phyloP scores from a whole-genome alignment of 2,888 invertebrate species.

The Mylabris sibirica region DNA sequence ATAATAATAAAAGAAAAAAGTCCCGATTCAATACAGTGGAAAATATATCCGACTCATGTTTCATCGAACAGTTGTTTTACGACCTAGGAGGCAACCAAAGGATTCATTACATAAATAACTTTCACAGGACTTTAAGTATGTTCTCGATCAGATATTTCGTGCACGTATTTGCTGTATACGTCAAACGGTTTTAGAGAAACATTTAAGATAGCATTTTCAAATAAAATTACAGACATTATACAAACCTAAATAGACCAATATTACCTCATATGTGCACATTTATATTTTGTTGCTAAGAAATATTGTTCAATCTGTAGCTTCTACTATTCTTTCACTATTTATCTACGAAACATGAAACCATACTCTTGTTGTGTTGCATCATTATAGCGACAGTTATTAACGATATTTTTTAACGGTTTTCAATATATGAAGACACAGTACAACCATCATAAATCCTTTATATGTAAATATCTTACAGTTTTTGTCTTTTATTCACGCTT shows the following conservation, averaged over 20 bases:
- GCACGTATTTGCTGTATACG: conserved; percentile 33
- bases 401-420: conserved; percentile 39
- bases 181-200: conserved; percentile 48
- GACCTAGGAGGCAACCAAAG: conserved; percentile 41
- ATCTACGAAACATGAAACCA: conserved; percentile 39
- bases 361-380: conserved; percentile 35
- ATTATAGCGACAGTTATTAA: conserved; percentile 46
- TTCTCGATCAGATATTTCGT: conserved; percentile 13
- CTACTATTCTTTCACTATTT: conserved; percentile 4
- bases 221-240: conserved; percentile 32
- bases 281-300: conserved; percentile 30
- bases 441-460: conserved; percentile 33
- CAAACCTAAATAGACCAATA: background rate
- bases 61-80: conserved; percentile 42
- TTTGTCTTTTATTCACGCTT: conserved; percentile 16
- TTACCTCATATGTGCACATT: conserved; percentile 39
- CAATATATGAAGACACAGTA: conserved; percentile 26
- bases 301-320: conserved; percentile 11
- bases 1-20: conserved; percentile 31
- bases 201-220: conserved; percentile 29
- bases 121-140: conserved; percentile 31
- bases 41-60: conserved; percentile 41
- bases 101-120: conserved; percentile 49
- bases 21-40: conserved; percentile 38
- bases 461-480: conserved; percentile 32